Conservation (phyloP, 1,140 invertebrate species). For the Scaptomyza montana region DNA sequence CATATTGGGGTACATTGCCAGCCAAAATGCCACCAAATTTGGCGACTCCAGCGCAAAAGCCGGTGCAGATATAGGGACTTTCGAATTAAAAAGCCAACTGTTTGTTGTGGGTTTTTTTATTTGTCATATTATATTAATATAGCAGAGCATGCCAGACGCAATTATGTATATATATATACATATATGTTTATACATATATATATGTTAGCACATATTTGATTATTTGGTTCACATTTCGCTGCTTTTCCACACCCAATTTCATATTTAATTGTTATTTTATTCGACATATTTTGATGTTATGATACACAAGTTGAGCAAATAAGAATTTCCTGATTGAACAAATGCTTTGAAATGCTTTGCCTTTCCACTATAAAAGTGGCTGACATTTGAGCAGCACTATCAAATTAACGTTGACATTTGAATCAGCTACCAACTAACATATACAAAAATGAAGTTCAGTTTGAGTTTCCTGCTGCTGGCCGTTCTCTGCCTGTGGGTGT, state of each 20-base stretch:
- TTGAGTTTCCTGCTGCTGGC: conserved; percentile 42
- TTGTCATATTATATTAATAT: too few relatives aligned
- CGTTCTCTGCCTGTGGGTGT: conserved; percentile 34
- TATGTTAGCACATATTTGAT: not conserved
- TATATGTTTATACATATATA: too few relatives aligned
- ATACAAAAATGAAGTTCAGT: conserved; percentile 53
- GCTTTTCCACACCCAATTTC: not conserved
- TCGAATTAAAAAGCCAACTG: too few relatives aligned
- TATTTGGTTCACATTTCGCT: not conserved
- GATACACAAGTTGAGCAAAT: conserved; percentile 33
- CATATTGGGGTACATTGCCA: too few relatives aligned
- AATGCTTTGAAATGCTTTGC: not conserved
- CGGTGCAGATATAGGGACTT: too few relatives aligned
- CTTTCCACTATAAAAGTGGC: conserved; percentile 49
- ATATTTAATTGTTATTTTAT: conserved; percentile 6
- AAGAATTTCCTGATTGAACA: not conserved
- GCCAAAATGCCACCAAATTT: too few relatives aligned
- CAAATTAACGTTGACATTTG: conserved; percentile 30
- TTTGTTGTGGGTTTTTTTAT: too few relatives aligned
- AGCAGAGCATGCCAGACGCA: too few relatives aligned
- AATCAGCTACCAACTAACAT: not conserved
- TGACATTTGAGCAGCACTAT: not conserved
- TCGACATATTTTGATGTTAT: too few relatives aligned
- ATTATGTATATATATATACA: too few relatives aligned
- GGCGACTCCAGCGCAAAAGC: too few relatives aligned